phyloP scores from a whole-genome alignment of 1,140 invertebrate species.

The Trypoxylus dichotomus region DNA sequence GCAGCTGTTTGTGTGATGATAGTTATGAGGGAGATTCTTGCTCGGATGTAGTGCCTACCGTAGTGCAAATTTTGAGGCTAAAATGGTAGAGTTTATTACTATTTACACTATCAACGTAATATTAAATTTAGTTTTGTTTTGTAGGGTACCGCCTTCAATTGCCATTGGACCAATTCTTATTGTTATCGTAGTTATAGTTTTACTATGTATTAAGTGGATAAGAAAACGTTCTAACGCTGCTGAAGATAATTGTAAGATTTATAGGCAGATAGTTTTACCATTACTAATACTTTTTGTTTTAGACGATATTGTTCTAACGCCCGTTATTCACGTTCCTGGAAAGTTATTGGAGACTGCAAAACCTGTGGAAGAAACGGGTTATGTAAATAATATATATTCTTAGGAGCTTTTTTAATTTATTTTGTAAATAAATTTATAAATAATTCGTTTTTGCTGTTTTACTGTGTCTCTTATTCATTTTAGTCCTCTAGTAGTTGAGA shows the following conservation, averaged over 20 bases:
- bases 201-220: neutral
- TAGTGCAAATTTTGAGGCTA: neutral
- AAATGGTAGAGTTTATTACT: neutral
- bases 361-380: neutral
- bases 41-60: neutral
- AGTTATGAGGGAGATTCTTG: neutral
- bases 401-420: no score
- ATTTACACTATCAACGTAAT: neutral
- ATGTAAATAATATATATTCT: neutral
- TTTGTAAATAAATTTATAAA: no score
- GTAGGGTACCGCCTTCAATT: neutral
- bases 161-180: neutral
- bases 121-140: neutral
- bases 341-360: neutral
- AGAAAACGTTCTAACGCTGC: neutral
- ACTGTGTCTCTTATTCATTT: no score
- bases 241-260: neutral
- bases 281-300: neutral
- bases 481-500: no score
- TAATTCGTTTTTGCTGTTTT: no score
- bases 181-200: neutral
- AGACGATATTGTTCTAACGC: neutral
- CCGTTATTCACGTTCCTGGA: neutral
- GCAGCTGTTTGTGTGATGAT: neutral
- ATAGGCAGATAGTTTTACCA: neutral